Percentiles rank a stretch among this genome's conserved stretches.
These are phyloP conservation scores for Lymantria monacha DNA, from an alignment of 2,888 invertebrate genomes.

Conservation along the genomic window DNA sequence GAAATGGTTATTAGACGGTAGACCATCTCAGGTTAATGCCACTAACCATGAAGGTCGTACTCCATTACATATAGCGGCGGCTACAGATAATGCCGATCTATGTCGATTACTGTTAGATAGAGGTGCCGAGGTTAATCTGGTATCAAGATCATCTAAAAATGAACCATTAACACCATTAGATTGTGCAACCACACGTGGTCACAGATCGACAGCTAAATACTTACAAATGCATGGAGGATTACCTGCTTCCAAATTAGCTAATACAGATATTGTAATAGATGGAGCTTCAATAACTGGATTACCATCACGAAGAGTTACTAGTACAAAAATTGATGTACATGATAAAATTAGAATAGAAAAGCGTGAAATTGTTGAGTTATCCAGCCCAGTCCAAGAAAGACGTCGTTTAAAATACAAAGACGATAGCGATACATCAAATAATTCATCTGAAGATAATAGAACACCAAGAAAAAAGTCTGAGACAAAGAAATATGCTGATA, in stretches of 20 bases:
- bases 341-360: slow-evolving; percentile 78
- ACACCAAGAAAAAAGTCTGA: slow-evolving; percentile 45
- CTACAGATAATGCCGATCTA: slow-evolving; percentile 96
- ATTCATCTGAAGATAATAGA: slow-evolving; percentile 73
- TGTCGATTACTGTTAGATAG: slow-evolving; percentile 93
- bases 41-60: slow-evolving; percentile 97
- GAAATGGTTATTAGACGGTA: slow-evolving; percentile 92
- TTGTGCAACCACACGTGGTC: slow-evolving; percentile 92
- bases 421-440: slow-evolving; percentile 62
- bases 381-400: slow-evolving; percentile 64
- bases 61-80: slow-evolving; percentile 95
- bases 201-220: slow-evolving; percentile 95
- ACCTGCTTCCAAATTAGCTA: slow-evolving; percentile 87
- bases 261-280: slow-evolving; percentile 72
- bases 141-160: slow-evolving; percentile 92
- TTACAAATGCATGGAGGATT: slow-evolving; percentile 94
- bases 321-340: slow-evolving; percentile 76
- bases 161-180: slow-evolving; percentile 94
- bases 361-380: slow-evolving; percentile 73
- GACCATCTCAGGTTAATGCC: slow-evolving; percentile 92
- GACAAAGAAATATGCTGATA: slow-evolving; percentile 48
- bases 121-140: slow-evolving; percentile 92
- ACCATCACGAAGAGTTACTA: slow-evolving; percentile 74
- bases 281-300: slow-evolving; percentile 68
- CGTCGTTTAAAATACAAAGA: slow-evolving; percentile 47